Conservation (phyloP, 2,113 vertebrate species). For the Cinclus cinclus region DNA sequence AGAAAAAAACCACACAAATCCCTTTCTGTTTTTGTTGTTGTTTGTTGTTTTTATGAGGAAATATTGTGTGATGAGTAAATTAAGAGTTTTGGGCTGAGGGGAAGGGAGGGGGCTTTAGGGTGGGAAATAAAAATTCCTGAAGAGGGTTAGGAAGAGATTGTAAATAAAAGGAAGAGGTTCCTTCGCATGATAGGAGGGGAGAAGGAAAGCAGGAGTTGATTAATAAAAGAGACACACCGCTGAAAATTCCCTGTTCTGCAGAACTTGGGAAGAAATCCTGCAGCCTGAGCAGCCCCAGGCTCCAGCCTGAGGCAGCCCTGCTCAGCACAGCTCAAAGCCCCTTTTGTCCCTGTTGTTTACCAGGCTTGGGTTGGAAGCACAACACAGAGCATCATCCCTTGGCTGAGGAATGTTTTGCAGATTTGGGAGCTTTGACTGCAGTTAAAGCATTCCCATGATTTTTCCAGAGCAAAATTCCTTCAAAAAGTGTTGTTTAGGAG, state of each 20-base stretch:
- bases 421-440: background rate
- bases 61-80: background rate
- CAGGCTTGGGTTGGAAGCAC: background rate
- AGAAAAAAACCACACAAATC: background rate
- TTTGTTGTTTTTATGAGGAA: background rate
- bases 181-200: background rate
- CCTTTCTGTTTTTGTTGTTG: background rate
- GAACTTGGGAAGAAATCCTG: background rate
- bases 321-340: background rate
- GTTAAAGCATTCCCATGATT: background rate
- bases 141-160: background rate
- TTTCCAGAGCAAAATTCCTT: background rate
- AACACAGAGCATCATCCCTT: background rate
- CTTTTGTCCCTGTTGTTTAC: constrained; percentile 60
- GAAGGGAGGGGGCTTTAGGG: background rate
- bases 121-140: background rate
- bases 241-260: background rate
- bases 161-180: background rate
- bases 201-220: background rate
- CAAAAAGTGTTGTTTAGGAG: background rate
- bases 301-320: background rate
- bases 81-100: background rate
- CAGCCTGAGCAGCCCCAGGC: background rate
- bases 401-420: background rate
- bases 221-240: background rate